Evolutionary conservation across 2,113 vertebrate species (phyloP), one percentile per base, ranked within the genome.

Genomic region (Tympanuchus pallidicinctus): DNA sequence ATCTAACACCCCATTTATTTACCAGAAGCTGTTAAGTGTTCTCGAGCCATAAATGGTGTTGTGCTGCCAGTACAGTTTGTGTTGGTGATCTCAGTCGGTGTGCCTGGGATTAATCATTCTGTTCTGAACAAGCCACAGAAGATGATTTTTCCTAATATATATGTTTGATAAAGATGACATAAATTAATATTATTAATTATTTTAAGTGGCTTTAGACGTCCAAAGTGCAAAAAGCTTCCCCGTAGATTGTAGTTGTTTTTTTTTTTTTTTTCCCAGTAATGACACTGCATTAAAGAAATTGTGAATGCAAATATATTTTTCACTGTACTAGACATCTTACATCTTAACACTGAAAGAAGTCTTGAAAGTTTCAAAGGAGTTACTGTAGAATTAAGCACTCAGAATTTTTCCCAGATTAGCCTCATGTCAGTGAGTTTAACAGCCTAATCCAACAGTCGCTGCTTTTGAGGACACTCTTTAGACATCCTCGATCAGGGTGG

Each of bases 341-440:
- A 54, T 40, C 71, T 84, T 56, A 69, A 45, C 16, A 47, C 0
- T 1, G 14, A 34, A 92, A 34, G 3, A 75, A 34, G 3, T 61
- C 77, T 27, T 24, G 7, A 10, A 43, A 56, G 30, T 72, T 82
- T 82, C n/a, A 43, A 21, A 76, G 20, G 43, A 69, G 13, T 42
- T 76, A 45, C 15, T 42, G 22, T 13, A 42, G 65, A 86, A 79
- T 52, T 43, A 86, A 82, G 21, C 24, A 70, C 24, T 38, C 8
- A 52, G 60, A 63, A 42, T 74, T 88, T 81, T 90, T 50, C n/a
- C 28, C 32, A 67, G 81, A 64, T 82, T 87, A 89, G 47, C 56
- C 56, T 82, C 32, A 91, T 90, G 90, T 63, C 50, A 74, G 20
- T 25, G n/a, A 85, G 24, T 24, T 54, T 91, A 87, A 63, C n/a